Evolutionary conservation across 2,888 invertebrate genomes (phyloP).

Genomic region (Synanthedon tipuliformis): DNA sequence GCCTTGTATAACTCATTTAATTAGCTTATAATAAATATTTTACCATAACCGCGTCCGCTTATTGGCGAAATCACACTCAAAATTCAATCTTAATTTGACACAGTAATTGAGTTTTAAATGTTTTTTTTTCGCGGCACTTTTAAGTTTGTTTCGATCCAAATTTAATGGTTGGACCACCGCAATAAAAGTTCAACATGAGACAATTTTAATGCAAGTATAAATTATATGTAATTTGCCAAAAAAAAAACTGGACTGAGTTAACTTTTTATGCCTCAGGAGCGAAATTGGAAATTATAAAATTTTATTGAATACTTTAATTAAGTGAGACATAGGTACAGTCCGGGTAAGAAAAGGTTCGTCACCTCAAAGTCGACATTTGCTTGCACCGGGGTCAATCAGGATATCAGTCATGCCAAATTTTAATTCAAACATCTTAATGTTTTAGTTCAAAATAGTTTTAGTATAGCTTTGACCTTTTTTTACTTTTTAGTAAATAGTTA

Average conservation of each 20-base stretch:
- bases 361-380: no score
- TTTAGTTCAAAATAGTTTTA: no score
- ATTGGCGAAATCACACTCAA: conserved; percentile 3
- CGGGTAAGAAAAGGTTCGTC: no score
- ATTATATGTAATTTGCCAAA: conserved; percentile 37
- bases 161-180: conserved; percentile 38
- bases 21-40: neutral
- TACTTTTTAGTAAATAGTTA: no score
- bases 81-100: conserved; percentile 17
- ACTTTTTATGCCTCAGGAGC: conserved; percentile 5
- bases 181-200: conserved; percentile 25
- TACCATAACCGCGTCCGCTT: neutral
- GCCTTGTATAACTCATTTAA: neutral
- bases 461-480: no score
- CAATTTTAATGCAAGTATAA: conserved; percentile 30
- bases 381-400: no score
- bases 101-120: conserved; percentile 12
- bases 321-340: conserved; percentile 5
- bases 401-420: no score
- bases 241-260: conserved; percentile 12
- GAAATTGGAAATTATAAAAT: conserved; percentile 16
- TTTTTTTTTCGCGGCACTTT: conserved; percentile 16
- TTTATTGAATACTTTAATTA: conserved; percentile 29
- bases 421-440: no score
- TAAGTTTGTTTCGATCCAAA: conserved; percentile 18